These are phyloP conservation scores for Corythoichthys haematopterus DNA, from an alignment of 2,113 vertebrate species.

Conservation along the genomic window DNA sequence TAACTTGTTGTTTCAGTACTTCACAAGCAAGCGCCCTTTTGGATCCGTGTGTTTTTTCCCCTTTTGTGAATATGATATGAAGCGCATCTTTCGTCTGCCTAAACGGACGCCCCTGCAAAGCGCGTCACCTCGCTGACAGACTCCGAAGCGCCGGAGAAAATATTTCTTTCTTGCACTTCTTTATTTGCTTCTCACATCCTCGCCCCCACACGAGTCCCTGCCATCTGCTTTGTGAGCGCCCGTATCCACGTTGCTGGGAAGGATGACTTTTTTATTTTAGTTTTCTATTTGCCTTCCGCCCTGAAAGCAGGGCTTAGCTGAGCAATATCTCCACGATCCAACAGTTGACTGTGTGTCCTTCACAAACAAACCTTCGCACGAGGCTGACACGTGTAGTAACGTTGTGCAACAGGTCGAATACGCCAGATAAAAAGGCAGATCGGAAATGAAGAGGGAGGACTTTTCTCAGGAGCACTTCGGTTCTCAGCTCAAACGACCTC, in stretches of 20 bases:
- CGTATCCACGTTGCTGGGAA: slow-evolving; percentile 57
- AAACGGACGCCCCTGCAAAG: slow-evolving; percentile 5
- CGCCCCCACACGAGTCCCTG: slow-evolving; percentile 47
- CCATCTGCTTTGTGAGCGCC: slow-evolving; percentile 47
- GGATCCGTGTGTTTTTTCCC: not conserved
- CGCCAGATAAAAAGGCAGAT: not conserved
- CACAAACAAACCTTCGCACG: slow-evolving; percentile 43
- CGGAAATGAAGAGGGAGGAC: not conserved
- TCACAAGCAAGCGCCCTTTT: not conserved
- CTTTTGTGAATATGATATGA: not conserved
- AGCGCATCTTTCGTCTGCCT: not conserved
- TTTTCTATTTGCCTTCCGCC: slow-evolving; percentile 58
- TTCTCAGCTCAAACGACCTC: slow-evolving; percentile 64
- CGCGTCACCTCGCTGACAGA: slow-evolving; percentile 46
- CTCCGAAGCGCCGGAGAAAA: slow-evolving; percentile 45
- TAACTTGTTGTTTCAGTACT: not conserved
- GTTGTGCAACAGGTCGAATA: slow-evolving; percentile 18
- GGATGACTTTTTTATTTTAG: slow-evolving; percentile 46
- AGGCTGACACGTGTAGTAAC: slow-evolving; percentile 14
- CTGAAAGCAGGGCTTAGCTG: slow-evolving; percentile 41
- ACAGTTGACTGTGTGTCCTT: slow-evolving; percentile 24
- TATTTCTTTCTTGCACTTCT: slow-evolving; percentile 45
- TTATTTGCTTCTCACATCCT: slow-evolving; percentile 51
- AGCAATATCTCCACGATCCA: slow-evolving; percentile 30
- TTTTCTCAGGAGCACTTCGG: slow-evolving; percentile 21